Conservation (phyloP, 2,888 invertebrate species). For the Silvanus unidentatus region DNA sequence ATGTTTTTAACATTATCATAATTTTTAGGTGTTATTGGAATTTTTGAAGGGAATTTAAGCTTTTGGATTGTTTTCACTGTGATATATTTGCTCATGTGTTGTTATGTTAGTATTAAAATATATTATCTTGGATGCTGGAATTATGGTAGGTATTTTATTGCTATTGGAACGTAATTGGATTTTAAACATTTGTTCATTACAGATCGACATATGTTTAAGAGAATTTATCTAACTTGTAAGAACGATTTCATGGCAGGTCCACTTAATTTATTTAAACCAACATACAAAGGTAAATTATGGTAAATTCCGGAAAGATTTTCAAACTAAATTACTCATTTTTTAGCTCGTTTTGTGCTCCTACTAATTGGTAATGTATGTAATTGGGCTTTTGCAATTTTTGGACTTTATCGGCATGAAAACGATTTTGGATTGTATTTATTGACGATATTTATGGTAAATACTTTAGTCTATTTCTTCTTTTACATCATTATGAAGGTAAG, state of each 20-base stretch:
- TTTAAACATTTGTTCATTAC: slow-evolving; percentile 12
- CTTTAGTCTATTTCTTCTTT: slow-evolving; percentile 72
- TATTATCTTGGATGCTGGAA: slow-evolving; percentile 71
- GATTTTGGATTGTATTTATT: slow-evolving; percentile 79
- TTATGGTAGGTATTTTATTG: slow-evolving; percentile 52
- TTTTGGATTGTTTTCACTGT: slow-evolving; percentile 72
- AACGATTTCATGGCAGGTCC: slow-evolving; percentile 43
- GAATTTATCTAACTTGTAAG: slow-evolving; percentile 31
- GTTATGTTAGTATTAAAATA: slow-evolving; percentile 63
- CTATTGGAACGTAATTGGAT: neutral
- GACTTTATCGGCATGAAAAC: slow-evolving; percentile 54
- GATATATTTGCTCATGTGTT: slow-evolving; percentile 59
- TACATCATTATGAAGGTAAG: slow-evolving; percentile 78
- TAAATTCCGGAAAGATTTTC: neutral
- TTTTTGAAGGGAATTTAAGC: slow-evolving; percentile 55
- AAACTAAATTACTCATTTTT: slow-evolving; percentile 8
- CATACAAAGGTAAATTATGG: slow-evolving; percentile 38
- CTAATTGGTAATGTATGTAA: slow-evolving; percentile 59
- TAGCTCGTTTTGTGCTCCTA: slow-evolving; percentile 53
- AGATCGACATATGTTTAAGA: slow-evolving; percentile 32
- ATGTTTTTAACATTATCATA: neutral
- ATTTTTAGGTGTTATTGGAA: slow-evolving; percentile 58
- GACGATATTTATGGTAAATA: slow-evolving; percentile 74
- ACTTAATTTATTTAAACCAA: slow-evolving; percentile 43
- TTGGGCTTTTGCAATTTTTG: slow-evolving; percentile 61